Base-by-base conservation (phyloP, 2,888 invertebrate species). In the Drepana falcataria region DNA sequence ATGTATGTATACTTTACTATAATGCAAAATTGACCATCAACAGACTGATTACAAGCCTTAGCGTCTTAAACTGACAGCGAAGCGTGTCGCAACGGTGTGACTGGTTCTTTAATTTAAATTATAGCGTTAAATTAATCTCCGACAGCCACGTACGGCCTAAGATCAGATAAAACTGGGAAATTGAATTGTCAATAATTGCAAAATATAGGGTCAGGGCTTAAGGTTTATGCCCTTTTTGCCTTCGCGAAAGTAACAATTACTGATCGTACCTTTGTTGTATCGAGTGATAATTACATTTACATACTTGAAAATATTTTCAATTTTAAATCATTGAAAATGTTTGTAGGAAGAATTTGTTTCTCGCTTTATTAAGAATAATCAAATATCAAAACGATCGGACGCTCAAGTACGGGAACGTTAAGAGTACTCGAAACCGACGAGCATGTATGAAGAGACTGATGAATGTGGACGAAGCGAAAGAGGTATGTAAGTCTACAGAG, bases 111-210 rank as follows among this genome's bases (percentile, higher is more conserved):
- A 44, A 44, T 40, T 40, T 4, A 61, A 51, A 52, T 53, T 37
- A 54, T 49, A 55, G 55, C 61, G 58, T 61, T 56, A 61, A 67
- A 65, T 68, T 62, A 67, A 55, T 49, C 49, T 49, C 66, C 58
- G 64, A 63, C 55, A 58, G 52, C 70, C 73, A 76, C 78, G 68
- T 71, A 71, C 44, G 44, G 69, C 68, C 61, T 65, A 63, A 65
- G 69, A 87, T 87, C 87, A 71, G 87, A 87, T 87, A 87, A 75
- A 63, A 61, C 59, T 59, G 68, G 66, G 40, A 80, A 85, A 87
- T 87, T 87, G 86, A 87, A 85, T 85, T 85, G 87, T 87, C 87
- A 86, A 83, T 87, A 87, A 87, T 86, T 86, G 77, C 78, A 64
- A 64, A 64, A 9, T 6, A 44, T 51, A 48, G 57, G 60, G 61